Conservation (phyloP, 2,797 vertebrate genomes). For the Sebastes alutus region DNA sequence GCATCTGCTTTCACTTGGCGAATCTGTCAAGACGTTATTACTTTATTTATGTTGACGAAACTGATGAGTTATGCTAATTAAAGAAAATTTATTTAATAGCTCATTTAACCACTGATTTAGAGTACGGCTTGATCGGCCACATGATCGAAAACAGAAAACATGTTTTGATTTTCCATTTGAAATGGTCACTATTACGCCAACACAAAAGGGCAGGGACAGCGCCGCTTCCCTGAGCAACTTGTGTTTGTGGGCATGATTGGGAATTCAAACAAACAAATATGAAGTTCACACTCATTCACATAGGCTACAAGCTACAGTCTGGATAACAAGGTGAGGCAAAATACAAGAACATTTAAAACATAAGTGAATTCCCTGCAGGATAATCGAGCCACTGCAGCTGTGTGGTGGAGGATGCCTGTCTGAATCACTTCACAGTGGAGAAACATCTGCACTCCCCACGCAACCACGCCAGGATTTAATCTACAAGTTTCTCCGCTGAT, state of each 20-base stretch:
- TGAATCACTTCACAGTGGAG: fast-evolving
- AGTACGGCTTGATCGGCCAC: neutral
- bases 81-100: too few relatives aligned
- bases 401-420: fast-evolving
- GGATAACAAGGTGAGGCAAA: neutral
- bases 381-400: neutral
- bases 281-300: neutral
- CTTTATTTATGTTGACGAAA: too few relatives aligned
- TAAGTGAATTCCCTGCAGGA: neutral
- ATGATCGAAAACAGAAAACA: neutral
- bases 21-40: too few relatives aligned
- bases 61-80: too few relatives aligned
- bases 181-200: neutral
- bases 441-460: neutral
- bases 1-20: too few relatives aligned
- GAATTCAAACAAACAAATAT: neutral
- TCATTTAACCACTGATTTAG: neutral
- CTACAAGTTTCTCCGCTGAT: fast-evolving
- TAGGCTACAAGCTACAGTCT: fast-evolving
- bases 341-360: too few relatives aligned
- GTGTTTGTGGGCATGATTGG: neutral
- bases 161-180: neutral
- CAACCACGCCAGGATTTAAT: neutral
- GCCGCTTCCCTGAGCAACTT: fast-evolving
- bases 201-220: neutral